Evolutionary conservation across 1,140 invertebrate genomes (phyloP), one percentile per base, ranked within the genome.

Genomic region (Wasmannia auropunctata): DNA sequence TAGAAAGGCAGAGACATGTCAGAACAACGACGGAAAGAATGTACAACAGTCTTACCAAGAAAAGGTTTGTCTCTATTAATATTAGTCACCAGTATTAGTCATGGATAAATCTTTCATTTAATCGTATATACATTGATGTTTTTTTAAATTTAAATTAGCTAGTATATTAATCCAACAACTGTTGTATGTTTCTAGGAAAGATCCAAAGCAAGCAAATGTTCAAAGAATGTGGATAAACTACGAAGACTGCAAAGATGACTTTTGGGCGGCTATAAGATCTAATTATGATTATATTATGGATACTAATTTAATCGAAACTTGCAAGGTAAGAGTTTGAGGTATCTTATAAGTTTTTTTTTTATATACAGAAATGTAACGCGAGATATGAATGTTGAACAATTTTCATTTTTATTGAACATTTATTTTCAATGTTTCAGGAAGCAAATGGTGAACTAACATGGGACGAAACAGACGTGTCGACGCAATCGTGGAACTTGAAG

Each of bases 241-340:
- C 70, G 96, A 96, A 89, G 96, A 96, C 76, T 93, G 96, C 86
- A 96, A 97, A 94, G 97, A 98, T 95, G 98, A 98, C 92, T 98
- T 98, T 91, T 98, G 98, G 98, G 97, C 97, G 87, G 97, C 98
- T 60, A 96, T 98, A 91, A 97, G 98, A 91, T 97, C 97, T 34
- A 97, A 98, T 95, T 98, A 99, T 95, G 97, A 98, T 93, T 99
- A 98, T 94, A 98, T 99, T 92, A 98, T 99, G 98, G 98, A 98
- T 94, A 98, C 98, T 93, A 97, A 98, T 92, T 97, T 99, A 81
- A 98, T 98, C 85, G 98, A 98, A 92, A 97, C 97, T 88, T 99
- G 98, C 95, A 97, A 97, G 95, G 97, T 97, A 94, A 40, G n/a
- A n/a, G 0, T 34, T 80, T 8, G 16, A 31, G 2, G 56, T 14